phyloP scores from a whole-genome alignment of 2,113 vertebrate species.

The Aldabrachelys gigantea region DNA sequence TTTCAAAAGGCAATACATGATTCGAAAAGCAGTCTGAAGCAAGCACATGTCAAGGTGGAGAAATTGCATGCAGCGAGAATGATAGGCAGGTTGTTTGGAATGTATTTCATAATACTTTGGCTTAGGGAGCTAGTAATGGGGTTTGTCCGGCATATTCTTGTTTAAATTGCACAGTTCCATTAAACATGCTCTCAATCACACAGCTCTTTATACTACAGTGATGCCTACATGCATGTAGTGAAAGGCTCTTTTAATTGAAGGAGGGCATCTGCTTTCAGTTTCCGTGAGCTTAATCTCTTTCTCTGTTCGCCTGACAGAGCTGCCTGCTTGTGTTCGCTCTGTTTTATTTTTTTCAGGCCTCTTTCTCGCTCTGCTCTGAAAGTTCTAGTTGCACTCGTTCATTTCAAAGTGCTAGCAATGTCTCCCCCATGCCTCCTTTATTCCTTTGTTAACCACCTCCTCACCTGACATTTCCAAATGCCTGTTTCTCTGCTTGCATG shows the following conservation, averaged over 20 bases:
- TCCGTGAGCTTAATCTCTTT: background rate
- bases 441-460: background rate
- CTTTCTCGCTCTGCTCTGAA: background rate
- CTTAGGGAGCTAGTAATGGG: background rate
- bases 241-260: background rate
- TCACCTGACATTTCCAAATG: background rate
- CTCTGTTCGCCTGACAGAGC: background rate
- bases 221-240: fast-evolving
- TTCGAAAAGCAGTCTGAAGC: background rate
- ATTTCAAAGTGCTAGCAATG: background rate
- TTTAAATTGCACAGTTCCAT: fast-evolving
- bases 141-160: fast-evolving
- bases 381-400: background rate
- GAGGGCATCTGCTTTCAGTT: background rate
- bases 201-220: background rate
- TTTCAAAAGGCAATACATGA: background rate
- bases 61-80: background rate
- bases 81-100: background rate
- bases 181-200: fast-evolving
- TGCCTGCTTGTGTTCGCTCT: fast-evolving
- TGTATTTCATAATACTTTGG: background rate
- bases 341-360: background rate
- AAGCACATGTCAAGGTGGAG: background rate
- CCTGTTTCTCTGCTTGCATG: background rate
- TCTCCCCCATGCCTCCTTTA: background rate